Conservation (phyloP, 2,797 vertebrate genomes). For the Ataeniobius toweri region DNA sequence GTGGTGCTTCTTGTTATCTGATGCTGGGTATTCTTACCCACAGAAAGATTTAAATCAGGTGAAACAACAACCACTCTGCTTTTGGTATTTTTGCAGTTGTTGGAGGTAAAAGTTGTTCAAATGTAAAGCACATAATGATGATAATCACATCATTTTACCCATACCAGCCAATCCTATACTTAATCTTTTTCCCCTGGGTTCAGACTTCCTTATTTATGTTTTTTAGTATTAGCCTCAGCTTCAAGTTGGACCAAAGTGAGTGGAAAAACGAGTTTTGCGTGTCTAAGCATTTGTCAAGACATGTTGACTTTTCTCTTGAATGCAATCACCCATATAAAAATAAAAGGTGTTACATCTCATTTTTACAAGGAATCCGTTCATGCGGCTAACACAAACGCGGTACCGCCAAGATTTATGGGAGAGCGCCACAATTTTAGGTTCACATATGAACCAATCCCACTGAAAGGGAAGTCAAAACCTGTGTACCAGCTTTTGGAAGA, state of each 20-base stretch:
- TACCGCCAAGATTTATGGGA: background rate
- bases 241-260: conserved; percentile 14
- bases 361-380: background rate
- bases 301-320: background rate
- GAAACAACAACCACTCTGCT: background rate
- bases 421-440: background rate
- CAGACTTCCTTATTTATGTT: conserved; percentile 10
- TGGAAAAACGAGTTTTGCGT: conserved; percentile 28
- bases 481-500: conserved; percentile 96
- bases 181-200: background rate
- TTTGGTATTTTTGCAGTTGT: background rate
- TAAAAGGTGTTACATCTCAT: no score
- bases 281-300: conserved; percentile 1
- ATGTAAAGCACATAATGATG: background rate
- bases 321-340: background rate
- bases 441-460: background rate
- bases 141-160: conserved; percentile 2
- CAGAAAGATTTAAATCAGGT: conserved; percentile 18
- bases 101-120: background rate
- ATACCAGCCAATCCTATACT: background rate
- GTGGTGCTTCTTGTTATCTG: conserved; percentile 19
- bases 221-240: background rate
- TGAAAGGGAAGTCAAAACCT: background rate
- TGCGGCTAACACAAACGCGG: background rate
- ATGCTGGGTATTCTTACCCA: conserved; percentile 17